phyloP scores from a whole-genome alignment of 2,888 invertebrate genomes.

The Eupithecia subumbrata region DNA sequence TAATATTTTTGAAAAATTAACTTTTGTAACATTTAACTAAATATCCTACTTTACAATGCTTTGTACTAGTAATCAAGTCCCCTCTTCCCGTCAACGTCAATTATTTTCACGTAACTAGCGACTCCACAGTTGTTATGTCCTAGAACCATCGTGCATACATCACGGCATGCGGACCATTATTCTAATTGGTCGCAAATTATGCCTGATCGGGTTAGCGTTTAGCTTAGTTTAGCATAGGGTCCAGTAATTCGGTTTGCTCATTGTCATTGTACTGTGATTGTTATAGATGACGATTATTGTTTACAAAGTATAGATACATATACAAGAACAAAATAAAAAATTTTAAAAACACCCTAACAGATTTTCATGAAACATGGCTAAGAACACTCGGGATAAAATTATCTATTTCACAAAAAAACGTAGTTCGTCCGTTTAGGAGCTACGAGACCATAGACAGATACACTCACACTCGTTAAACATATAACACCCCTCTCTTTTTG shows the following conservation, averaged over 20 bases:
- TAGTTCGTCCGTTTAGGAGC: too few species aligned
- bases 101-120: neutral
- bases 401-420: too few species aligned
- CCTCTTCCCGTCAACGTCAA: neutral
- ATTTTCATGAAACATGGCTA: too few species aligned
- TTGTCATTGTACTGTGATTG: constrained; percentile 55
- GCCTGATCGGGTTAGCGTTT: constrained; percentile 82
- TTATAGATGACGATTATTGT: constrained; percentile 49
- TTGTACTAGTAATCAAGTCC: neutral
- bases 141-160: constrained; percentile 76
- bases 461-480: too few species aligned
- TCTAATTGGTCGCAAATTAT: constrained; percentile 85
- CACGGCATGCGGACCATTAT: constrained; percentile 79
- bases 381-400: too few species aligned
- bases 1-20: too few species aligned
- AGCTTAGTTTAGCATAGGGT: constrained; percentile 71
- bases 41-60: too few species aligned
- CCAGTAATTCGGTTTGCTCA: constrained; percentile 72
- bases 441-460: too few species aligned
- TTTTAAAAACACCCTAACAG: too few species aligned
- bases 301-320: constrained; percentile 2
- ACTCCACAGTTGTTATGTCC: constrained; percentile 53
- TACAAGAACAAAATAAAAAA: too few species aligned
- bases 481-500: too few species aligned
- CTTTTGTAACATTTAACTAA: too few species aligned